Evolutionary conservation across 2,113 vertebrate species (phyloP).

Genomic region (Mirounga angustirostris): DNA sequence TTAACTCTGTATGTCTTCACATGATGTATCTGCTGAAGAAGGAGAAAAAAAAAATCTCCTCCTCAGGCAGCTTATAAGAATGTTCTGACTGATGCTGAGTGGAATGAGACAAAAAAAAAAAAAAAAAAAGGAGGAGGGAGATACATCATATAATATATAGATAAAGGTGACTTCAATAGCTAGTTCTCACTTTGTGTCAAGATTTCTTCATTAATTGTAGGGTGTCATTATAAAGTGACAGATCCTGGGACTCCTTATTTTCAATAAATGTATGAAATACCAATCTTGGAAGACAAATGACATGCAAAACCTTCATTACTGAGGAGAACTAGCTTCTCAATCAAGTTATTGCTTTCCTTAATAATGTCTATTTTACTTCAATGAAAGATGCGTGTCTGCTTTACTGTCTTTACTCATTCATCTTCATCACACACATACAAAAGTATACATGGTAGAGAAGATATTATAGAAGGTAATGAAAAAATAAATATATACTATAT

Average conservation of each 20-base stretch:
- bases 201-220: neutral
- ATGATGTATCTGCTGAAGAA: neutral
- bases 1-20: neutral
- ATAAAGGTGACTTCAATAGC: neutral
- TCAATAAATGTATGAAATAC: neutral
- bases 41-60: neutral
- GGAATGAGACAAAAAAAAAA: neutral
- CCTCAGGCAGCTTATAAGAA: neutral
- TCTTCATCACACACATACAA: neutral
- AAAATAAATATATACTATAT: neutral
- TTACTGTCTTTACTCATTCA: neutral
- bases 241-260: neutral
- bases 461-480: neutral
- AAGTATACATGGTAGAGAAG: neutral
- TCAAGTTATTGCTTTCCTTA: neutral
- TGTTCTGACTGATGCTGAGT: neutral
- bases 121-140: neutral
- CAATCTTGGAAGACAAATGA: neutral
- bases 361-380: neutral
- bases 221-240: neutral
- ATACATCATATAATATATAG: neutral
- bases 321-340: neutral
- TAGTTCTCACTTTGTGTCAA: neutral
- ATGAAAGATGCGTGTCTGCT: neutral
- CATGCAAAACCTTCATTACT: neutral